Percentiles rank a stretch among this genome's conserved stretches.
phyloP scores from a whole-genome alignment of 2,888 invertebrate genomes.

The Pandemis cinnamomeana region DNA sequence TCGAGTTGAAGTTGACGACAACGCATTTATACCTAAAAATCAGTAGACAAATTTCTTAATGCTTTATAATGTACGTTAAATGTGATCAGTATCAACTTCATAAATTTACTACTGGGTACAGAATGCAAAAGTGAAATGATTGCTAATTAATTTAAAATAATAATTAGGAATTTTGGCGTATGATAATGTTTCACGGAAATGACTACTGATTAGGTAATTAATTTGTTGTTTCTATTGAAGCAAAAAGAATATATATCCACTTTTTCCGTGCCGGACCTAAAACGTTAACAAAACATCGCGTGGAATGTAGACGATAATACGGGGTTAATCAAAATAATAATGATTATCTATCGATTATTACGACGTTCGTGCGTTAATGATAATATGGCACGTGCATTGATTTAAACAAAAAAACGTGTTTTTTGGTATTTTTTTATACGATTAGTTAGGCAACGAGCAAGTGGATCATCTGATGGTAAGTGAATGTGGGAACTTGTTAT shows the following conservation, averaged over 20 bases:
- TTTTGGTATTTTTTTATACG: too few relatives aligned
- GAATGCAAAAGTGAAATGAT: not conserved
- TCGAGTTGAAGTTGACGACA: not conserved
- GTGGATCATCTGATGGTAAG: too few relatives aligned
- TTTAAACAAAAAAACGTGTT: conserved; percentile 11
- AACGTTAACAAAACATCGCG: not conserved
- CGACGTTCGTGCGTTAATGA: conserved; percentile 14
- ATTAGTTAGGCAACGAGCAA: too few relatives aligned
- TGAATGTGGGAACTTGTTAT: not conserved
- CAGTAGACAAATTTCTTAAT: too few relatives aligned
- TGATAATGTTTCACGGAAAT: not conserved
- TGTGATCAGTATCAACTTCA: not conserved
- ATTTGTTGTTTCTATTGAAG: not conserved
- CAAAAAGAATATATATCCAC: not conserved
- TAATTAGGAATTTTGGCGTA: not conserved
- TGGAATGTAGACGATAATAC: conserved; percentile 28
- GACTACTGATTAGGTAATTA: not conserved
- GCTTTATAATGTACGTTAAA: not conserved
- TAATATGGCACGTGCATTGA: conserved; percentile 21
- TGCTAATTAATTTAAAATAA: not conserved
- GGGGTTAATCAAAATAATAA: conserved; percentile 36
- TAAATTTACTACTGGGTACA: too few relatives aligned
- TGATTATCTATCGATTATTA: conserved; percentile 37
- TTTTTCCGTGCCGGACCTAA: not conserved
- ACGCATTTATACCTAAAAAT: not conserved